These are phyloP conservation scores for Drosophila nr. fundita DNA, from an alignment of 2,888 invertebrate genomes.

Conservation along the genomic window DNA sequence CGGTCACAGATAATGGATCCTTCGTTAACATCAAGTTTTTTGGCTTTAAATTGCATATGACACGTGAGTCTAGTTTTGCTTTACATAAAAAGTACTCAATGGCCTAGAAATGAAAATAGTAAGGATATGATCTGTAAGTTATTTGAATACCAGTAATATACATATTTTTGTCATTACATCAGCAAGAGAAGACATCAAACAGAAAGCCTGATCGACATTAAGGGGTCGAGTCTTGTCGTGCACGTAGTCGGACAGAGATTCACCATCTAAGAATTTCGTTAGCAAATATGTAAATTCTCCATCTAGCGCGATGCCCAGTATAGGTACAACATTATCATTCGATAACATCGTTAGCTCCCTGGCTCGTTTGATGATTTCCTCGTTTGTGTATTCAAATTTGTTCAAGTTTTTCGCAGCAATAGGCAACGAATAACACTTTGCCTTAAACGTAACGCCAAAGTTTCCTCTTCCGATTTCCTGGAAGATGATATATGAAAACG, in stretches of 20 bases:
- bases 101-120: conserved; percentile 1
- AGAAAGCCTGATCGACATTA: fast-evolving
- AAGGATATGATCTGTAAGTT: background rate
- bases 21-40: background rate
- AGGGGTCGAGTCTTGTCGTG: background rate
- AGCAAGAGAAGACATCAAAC: background rate
- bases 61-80: background rate
- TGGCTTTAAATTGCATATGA: background rate
- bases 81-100: background rate
- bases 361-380: background rate
- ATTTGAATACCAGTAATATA: background rate
- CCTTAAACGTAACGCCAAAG: background rate
- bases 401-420: background rate
- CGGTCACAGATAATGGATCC: fast-evolving
- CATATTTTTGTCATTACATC: background rate
- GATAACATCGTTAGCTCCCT: background rate
- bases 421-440: background rate
- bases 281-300: background rate
- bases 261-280: background rate
- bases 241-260: background rate
- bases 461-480: conserved; percentile 2
- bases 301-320: background rate
- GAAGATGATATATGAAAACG: background rate
- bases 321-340: background rate
- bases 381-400: background rate